A percentile compares a stretch with the other conserved stretches of the same genome.
Evolutionary conservation across 1,140 invertebrate species (phyloP).

Genomic region (Manduca sexta): DNA sequence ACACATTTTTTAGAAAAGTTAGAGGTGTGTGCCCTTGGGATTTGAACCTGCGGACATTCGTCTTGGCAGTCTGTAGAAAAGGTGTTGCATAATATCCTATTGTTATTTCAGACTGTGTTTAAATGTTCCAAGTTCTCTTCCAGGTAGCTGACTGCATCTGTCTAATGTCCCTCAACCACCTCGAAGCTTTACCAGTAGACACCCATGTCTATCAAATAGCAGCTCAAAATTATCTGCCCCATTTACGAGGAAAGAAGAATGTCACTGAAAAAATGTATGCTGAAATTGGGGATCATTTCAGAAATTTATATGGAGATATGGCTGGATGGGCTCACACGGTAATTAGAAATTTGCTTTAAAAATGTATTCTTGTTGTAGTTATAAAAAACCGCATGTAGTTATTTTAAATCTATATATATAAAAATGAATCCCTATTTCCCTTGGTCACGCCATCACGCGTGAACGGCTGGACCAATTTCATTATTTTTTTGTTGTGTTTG

Average conservation of each 20-base stretch:
- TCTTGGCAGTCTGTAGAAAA: too few species aligned
- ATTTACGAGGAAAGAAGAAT: slow-evolving; percentile 84
- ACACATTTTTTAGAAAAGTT: too few species aligned
- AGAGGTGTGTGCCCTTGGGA: too few species aligned
- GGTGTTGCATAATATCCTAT: neutral
- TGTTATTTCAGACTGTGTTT: neutral
- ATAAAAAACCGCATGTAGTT: too few species aligned
- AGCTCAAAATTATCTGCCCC: slow-evolving; percentile 84
- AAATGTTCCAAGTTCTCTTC: slow-evolving; percentile 13
- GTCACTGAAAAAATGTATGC: slow-evolving; percentile 89
- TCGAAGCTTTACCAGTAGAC: slow-evolving; percentile 94
- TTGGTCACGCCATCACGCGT: too few species aligned
- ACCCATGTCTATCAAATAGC: slow-evolving; percentile 98
- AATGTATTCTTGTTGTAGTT: too few species aligned
- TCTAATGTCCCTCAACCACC: slow-evolving; percentile 94
- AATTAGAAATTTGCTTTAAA: too few species aligned
- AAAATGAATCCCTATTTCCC: too few species aligned
- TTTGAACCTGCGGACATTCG: too few species aligned
- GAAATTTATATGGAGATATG: slow-evolving; percentile 86
- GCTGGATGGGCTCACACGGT: slow-evolving; percentile 98
- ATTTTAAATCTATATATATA: too few species aligned
- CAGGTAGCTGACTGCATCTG: slow-evolving; percentile 98
- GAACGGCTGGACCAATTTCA: too few species aligned
- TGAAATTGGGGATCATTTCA: slow-evolving; percentile 89
- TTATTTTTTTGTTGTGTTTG: too few species aligned